phyloP scores from a whole-genome alignment of 1,140 invertebrate genomes.

The Hylaeus volcanicus region DNA sequence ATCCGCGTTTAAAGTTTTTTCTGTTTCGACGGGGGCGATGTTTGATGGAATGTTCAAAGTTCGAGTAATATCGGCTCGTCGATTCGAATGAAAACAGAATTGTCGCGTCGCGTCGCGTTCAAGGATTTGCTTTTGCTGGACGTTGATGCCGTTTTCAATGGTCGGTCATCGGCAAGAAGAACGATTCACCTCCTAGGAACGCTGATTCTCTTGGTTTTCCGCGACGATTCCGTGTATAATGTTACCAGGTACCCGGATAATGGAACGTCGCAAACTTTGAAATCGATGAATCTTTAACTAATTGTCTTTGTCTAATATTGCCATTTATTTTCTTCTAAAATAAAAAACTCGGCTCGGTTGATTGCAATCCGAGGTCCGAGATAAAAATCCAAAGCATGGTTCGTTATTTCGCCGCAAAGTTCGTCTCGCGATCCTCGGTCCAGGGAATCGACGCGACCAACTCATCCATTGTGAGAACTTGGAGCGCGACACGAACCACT shows the following conservation, averaged over 20 bases:
- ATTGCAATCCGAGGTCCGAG: background rate
- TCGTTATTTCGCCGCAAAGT: background rate
- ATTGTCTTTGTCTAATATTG: too few relatives aligned
- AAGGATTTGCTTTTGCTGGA: too few relatives aligned
- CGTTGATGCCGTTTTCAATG: slow-evolving; percentile 20
- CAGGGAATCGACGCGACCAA: too few relatives aligned
- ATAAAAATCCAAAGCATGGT: background rate
- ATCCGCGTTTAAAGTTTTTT: background rate
- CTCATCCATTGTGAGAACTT: slow-evolving; percentile 1
- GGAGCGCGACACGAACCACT: background rate
- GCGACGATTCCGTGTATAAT: slow-evolving; percentile 20
- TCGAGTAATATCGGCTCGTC: background rate
- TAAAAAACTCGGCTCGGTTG: too few relatives aligned
- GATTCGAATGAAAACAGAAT: slow-evolving; percentile 4
- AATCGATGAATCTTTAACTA: slow-evolving; percentile 40
- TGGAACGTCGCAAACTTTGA: slow-evolving; percentile 25
- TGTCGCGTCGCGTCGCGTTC: background rate
- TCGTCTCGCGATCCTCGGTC: background rate
- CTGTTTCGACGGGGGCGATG: background rate
- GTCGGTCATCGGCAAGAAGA: slow-evolving; percentile 15
- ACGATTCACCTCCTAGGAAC: background rate
- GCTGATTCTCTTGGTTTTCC: slow-evolving; percentile 36
- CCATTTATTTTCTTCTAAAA: too few relatives aligned
- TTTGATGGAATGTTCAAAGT: background rate
- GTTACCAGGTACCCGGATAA: background rate